Evolutionary conservation across 2,888 invertebrate genomes (phyloP).

Genomic region (Drosophila limbata): DNA sequence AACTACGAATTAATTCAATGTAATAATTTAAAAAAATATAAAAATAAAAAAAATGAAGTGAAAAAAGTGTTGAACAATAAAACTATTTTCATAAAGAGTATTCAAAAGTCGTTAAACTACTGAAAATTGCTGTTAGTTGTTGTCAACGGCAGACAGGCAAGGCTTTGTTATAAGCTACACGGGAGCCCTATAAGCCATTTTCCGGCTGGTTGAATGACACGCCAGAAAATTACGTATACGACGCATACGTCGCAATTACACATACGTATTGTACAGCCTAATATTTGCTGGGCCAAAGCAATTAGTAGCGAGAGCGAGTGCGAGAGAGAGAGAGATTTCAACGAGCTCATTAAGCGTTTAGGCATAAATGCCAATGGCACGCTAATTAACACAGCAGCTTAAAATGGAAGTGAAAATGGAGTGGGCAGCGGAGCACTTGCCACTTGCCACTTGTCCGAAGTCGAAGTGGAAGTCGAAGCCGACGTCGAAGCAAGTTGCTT

Average conservation of each 20-base stretch:
- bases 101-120: not conserved
- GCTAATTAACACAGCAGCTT: slow-evolving; percentile 67
- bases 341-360: slow-evolving; percentile 79
- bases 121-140: slow-evolving; percentile 52
- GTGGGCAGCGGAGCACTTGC: slow-evolving; percentile 27
- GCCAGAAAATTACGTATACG: slow-evolving; percentile 69
- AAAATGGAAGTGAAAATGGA: slow-evolving; percentile 1
- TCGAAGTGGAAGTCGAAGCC: slow-evolving; percentile 3
- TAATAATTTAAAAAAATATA: too few relatives aligned
- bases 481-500: slow-evolving; percentile 15
- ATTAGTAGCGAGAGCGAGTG: slow-evolving; percentile 48
- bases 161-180: slow-evolving; percentile 44
- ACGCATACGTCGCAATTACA: slow-evolving; percentile 20
- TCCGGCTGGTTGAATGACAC: slow-evolving; percentile 68
- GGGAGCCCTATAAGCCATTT: slow-evolving; percentile 57
- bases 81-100: too few relatives aligned
- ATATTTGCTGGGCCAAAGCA: slow-evolving; percentile 59
- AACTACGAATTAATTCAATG: too few relatives aligned
- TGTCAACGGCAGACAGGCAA: slow-evolving; percentile 61
- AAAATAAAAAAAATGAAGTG: too few relatives aligned
- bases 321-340: slow-evolving; percentile 51
- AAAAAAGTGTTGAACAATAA: too few relatives aligned
- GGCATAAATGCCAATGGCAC: slow-evolving; percentile 79
- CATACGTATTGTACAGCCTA: slow-evolving; percentile 31
- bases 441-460: slow-evolving; percentile 65